These are phyloP conservation scores for Aphelenchoides fujianensis DNA, from an alignment of 1,140 invertebrate species.

Conservation along the genomic window DNA sequence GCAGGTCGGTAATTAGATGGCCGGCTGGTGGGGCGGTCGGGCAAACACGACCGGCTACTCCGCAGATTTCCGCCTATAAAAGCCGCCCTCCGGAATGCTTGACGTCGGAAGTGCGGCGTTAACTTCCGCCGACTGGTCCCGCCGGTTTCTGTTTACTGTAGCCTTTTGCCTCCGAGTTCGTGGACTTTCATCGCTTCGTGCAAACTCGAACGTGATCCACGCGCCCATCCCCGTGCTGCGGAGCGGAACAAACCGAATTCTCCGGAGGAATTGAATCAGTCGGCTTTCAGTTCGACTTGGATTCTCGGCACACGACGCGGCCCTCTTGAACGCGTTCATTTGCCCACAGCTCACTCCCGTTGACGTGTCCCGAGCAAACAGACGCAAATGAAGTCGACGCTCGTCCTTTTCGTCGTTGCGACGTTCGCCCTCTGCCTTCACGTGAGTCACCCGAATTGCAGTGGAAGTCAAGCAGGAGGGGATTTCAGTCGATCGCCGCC, in stretches of 20 bases:
- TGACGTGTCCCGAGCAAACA: neutral
- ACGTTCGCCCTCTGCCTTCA: neutral
- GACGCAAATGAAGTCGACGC: neutral
- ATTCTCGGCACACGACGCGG: neutral
- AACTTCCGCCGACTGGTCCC: neutral
- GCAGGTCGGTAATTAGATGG: neutral
- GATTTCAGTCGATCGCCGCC: neutral
- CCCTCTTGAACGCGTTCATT: neutral
- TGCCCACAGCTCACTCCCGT: neutral
- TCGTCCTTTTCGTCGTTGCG: neutral
- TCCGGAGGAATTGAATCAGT: neutral
- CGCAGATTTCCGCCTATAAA: neutral
- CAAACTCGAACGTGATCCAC: too few species aligned
- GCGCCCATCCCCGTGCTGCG: too few species aligned
- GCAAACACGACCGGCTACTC: neutral
- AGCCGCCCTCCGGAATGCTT: neutral
- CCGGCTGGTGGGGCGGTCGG: neutral
- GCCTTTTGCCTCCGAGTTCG: neutral
- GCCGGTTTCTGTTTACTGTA: neutral
- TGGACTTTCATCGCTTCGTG: neutral
- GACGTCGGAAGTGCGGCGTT: neutral
- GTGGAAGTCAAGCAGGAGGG: too few species aligned
- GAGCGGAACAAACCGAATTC: neutral
- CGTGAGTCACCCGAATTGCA: too few species aligned
- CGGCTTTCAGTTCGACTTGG: conserved; percentile 8